These are phyloP conservation scores for Dyspetes luteomarginatus DNA, from an alignment of 2,888 invertebrate genomes.

Conservation along the genomic window DNA sequence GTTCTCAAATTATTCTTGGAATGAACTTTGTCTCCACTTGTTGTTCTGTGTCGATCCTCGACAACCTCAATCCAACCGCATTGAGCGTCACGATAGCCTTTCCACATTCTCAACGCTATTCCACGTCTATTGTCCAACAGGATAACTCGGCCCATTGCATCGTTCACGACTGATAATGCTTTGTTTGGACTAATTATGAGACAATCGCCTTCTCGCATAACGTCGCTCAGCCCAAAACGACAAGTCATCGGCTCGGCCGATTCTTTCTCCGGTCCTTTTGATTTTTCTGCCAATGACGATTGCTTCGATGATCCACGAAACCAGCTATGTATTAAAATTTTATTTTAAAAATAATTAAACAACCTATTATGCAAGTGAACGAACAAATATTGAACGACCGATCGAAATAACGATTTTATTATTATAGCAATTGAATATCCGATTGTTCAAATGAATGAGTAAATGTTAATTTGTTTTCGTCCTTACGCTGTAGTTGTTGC, in stretches of 20 bases:
- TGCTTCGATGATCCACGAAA: constrained; percentile 84
- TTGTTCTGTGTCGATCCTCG: constrained; percentile 84
- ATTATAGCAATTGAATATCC: neutral
- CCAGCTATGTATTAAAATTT: constrained; percentile 82
- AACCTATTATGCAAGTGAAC: neutral
- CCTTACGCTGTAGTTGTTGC: constrained; percentile 88
- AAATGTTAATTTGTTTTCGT: constrained; percentile 41
- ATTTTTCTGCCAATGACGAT: constrained; percentile 73
- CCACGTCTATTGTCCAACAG: constrained; percentile 93
- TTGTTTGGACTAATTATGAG: constrained; percentile 92
- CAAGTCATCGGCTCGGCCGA: constrained; percentile 90
- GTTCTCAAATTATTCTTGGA: constrained; percentile 83
- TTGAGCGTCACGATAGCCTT: constrained; percentile 98
- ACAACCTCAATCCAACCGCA: constrained; percentile 95
- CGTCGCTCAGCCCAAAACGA: constrained; percentile 92
- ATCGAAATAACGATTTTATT: no score
- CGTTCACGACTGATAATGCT: constrained; percentile 91
- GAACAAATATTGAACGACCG: neutral
- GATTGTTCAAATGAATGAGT: neutral
- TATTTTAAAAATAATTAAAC: neutral
- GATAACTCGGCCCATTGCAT: constrained; percentile 94
- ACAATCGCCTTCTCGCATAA: constrained; percentile 89
- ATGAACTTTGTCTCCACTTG: constrained; percentile 53
- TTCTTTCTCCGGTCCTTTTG: constrained; percentile 76
- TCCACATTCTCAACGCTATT: constrained; percentile 93